A percentile compares a stretch with the other conserved stretches of the same genome.
phyloP scores from a whole-genome alignment of 2,797 vertebrate genomes.

The Siniperca obscura region DNA sequence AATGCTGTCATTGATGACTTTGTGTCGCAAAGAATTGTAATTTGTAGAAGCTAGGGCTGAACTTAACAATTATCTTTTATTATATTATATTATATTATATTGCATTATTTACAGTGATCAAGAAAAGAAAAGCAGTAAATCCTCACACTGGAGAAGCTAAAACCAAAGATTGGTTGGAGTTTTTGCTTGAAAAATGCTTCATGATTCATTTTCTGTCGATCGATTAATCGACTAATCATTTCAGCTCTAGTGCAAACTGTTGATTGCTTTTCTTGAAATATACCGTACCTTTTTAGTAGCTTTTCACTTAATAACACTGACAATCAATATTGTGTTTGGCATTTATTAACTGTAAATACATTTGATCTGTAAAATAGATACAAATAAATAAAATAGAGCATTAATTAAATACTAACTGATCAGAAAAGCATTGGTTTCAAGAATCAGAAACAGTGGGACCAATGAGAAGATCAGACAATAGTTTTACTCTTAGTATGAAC shows the following conservation, averaged over 20 bases:
- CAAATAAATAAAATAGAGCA: neutral
- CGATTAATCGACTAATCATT: neutral
- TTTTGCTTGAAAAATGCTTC: neutral
- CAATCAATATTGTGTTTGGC: neutral
- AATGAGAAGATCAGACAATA: neutral
- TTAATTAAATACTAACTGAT: neutral
- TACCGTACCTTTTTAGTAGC: neutral
- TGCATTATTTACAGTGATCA: too few species aligned
- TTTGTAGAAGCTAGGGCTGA: neutral
- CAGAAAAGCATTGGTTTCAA: neutral
- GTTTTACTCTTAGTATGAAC: constrained; percentile 28
- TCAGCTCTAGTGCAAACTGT: neutral
- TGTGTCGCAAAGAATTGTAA: neutral
- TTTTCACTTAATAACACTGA: neutral
- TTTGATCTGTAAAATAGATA: neutral
- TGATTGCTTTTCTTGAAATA: neutral
- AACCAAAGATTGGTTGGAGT: neutral
- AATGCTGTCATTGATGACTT: neutral
- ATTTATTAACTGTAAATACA: neutral
- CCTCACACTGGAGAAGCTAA: neutral
- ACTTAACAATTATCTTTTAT: neutral
- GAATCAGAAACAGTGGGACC: neutral
- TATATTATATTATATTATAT: too few species aligned
- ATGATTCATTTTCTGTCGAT: neutral
- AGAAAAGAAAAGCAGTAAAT: neutral